phyloP scores from a whole-genome alignment of 2,797 vertebrate species.

The Sebastes itinus region DNA sequence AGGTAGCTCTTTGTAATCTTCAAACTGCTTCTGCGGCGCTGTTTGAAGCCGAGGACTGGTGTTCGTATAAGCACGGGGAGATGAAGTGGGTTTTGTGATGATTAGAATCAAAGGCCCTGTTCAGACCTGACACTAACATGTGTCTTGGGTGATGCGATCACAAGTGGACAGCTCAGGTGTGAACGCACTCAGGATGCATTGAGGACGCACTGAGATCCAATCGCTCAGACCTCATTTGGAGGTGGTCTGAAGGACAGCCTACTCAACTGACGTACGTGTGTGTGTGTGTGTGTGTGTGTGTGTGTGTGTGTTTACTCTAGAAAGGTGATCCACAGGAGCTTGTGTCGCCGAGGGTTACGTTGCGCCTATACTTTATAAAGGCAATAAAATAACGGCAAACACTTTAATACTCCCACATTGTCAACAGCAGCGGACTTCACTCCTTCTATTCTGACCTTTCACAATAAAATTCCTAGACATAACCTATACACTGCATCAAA shows the following conservation, averaged over 20 bases:
- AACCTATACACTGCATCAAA: not conserved
- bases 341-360: not conserved
- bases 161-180: not conserved
- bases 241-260: no score
- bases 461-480: not conserved
- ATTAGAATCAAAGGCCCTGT: constrained; percentile 9
- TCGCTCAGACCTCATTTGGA: not conserved
- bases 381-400: not conserved
- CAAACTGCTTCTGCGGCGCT: not conserved
- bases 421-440: not conserved
- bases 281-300: no score
- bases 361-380: not conserved
- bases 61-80: not conserved
- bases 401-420: not conserved
- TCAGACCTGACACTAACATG: not conserved
- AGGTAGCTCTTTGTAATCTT: constrained; percentile 42
- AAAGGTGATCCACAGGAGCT: no score
- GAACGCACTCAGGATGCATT: no score
- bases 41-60: constrained; percentile 21
- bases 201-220: not conserved
- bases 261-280: no score
- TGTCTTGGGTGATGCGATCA: not conserved
- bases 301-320: no score
- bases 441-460: not conserved
- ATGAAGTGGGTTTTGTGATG: constrained; percentile 10